Percentiles rank a stretch among this genome's conserved stretches.
phyloP scores from a whole-genome alignment of 2,888 invertebrate genomes.

The Watsonalla binaria region DNA sequence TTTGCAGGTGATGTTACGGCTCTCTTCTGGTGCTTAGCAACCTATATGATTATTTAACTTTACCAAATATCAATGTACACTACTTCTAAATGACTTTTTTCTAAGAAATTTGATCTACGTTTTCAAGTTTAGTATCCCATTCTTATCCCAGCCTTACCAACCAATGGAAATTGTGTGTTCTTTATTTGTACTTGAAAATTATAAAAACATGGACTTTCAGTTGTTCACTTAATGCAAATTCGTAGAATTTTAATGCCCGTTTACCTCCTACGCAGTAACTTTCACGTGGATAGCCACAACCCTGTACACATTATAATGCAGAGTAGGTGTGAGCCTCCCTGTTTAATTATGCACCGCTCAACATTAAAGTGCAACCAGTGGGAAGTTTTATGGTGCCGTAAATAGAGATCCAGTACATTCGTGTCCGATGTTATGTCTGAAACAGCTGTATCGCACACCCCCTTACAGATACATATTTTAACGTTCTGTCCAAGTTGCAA shows the following conservation, averaged over 20 bases:
- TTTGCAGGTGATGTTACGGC: conserved; percentile 40
- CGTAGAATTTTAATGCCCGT: no score
- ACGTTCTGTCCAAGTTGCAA: neutral
- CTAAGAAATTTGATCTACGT: no score
- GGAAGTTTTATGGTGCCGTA: conserved; percentile 38
- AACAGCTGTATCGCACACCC: neutral
- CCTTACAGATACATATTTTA: neutral
- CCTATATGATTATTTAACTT: neutral
- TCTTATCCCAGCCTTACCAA: no score
- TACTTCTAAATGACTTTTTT: no score
- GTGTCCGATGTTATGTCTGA: neutral
- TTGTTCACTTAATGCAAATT: no score
- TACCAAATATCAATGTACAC: neutral
- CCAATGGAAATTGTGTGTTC: no score
- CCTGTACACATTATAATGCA: neutral
- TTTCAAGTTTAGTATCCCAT: no score
- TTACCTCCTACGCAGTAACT: no score
- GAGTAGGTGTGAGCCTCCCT: conserved; percentile 27
- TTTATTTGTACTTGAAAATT: no score
- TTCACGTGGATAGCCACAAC: neutral
- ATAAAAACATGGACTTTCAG: no score
- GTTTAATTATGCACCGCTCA: conserved; percentile 54
- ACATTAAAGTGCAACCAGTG: conserved; percentile 42
- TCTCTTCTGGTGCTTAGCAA: conserved; percentile 14
- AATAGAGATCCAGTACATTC: conserved; percentile 11